Evolutionary conservation across 2,888 invertebrate genomes (phyloP).

Genomic region (Lacanobia wlatinum): DNA sequence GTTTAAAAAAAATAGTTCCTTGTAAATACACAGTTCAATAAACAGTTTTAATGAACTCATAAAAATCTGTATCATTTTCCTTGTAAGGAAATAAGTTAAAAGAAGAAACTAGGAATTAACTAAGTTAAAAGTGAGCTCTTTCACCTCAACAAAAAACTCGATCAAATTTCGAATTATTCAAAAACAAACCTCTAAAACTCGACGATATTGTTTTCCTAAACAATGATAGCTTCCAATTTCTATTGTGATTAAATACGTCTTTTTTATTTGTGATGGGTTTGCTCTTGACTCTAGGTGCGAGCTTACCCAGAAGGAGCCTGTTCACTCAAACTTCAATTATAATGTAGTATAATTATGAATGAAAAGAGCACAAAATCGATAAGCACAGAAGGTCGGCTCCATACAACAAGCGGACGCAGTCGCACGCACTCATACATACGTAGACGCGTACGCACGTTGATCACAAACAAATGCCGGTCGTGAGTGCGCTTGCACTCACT

Average conservation of each 20-base stretch:
- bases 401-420: neutral
- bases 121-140: neutral
- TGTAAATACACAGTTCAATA: neutral
- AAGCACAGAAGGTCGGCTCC: neutral
- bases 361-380: neutral
- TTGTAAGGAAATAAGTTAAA: neutral
- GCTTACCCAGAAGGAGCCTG: too few relatives aligned
- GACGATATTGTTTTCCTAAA: neutral
- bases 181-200: neutral
- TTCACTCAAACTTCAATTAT: neutral
- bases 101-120: neutral
- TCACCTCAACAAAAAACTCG: neutral
- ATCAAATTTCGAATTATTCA: neutral
- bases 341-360: constrained; percentile 6
- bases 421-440: neutral
- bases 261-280: too few relatives aligned
- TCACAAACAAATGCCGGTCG: neutral
- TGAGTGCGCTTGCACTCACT: neutral
- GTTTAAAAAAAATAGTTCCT: neutral
- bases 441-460: neutral
- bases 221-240: constrained; percentile 1
- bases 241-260: neutral
- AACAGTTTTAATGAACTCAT: neutral
- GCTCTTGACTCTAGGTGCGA: too few relatives aligned
- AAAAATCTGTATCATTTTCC: neutral